Base-by-base conservation (phyloP, 2,113 vertebrate species). In the Ariopsis seemanni region DNA sequence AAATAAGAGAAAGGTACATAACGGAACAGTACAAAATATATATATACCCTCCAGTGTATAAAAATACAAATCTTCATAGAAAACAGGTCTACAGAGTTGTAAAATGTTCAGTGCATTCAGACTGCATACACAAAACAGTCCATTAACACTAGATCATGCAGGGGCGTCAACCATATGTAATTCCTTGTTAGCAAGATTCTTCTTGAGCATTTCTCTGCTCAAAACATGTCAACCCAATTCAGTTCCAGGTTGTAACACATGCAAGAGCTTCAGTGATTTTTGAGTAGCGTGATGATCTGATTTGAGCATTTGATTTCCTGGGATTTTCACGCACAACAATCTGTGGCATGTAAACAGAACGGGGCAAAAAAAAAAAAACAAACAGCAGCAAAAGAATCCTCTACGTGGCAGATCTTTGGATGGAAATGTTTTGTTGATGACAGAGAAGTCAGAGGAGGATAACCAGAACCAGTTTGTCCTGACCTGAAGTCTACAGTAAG, bases 11-110 rank as follows among this genome's bases (percentile, higher is more conserved):
- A 80, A 81, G 25, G 27, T 20, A 71, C 18, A 58, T 11, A 27
- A 52, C 55, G 57, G 60, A 52, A 80, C 82, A 86, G 14, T 18
- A 72, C 20, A 72, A 72, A 52, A 60, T 62, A 74, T 2, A 57
- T 9, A 7, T 53, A 53, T 34, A 85, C 53, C 50, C 34, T 85
- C 79, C 87, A 88, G 87, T 88, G 87, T 85, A 85, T 60, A 80
- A 55, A 62, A 88, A 90, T 63, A 82, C 48, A 78, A 67, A 72
- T 53, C 11, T 74, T 34, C 4, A 27, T 81, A 74, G 42, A 22
- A 79, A 84, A 30, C 62, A 69, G 80, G 57, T 48, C 42, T 69
- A 57, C 42, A 60, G 82, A 50, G 20, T 25, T 53, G 4, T 17
- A n/a, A 63, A 18, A 63, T 34, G 72, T 55, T 74, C 80, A 63